Base-by-base conservation (phyloP, 1,140 invertebrate genomes). In the Melanaphis sacchari region DNA sequence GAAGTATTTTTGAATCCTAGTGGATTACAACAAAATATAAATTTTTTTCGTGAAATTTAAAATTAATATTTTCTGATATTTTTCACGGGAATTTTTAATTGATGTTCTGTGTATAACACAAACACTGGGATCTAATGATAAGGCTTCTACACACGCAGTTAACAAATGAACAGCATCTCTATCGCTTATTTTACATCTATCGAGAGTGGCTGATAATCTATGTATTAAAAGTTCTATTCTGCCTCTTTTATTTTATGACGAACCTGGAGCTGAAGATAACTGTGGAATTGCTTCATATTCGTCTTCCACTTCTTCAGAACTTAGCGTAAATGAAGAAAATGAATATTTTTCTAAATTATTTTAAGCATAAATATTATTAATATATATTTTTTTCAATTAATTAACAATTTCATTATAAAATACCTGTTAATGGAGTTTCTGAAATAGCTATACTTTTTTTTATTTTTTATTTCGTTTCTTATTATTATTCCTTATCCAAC, bases 161-260 rank as follows among this genome's bases (percentile, higher is more conserved):
- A 88, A 36, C 7, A 88, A 88, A 49, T 49, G 22, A n/a, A 88
- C 31, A n/a, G 46, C n/a, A 49, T 88, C 46, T 36, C 87, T 88
- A 88, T 88, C 87, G 36, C 87, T 88, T 82, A 82, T 82, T 82
- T 82, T 82, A 7, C 38, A 82, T 82, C n/a, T 82, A 38, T 82
- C 76, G 22, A 82, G 76, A 40, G 76, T 36, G 36, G 76, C 76
- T 38, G n/a, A 82, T 82, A 82, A 82, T 82, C 76, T 82, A 8
- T 36, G 36, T 22, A 38, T 82, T 38, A 82, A 82, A 82, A 40
- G 36, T 36, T 82, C 76, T 82, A 38, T 82, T 6, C 76, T 82
- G 40, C 76, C 36, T 81, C 76, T 81, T 81, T 81, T 81, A 38
- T 81, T 36, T 81, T 1, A 38, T 81, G 76, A 36, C 21, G 36